A percentile compares a stretch with the other conserved stretches of the same genome.
These are phyloP conservation scores for Laupala kohalensis DNA, from an alignment of 1,140 invertebrate genomes.

Conservation along the genomic window DNA sequence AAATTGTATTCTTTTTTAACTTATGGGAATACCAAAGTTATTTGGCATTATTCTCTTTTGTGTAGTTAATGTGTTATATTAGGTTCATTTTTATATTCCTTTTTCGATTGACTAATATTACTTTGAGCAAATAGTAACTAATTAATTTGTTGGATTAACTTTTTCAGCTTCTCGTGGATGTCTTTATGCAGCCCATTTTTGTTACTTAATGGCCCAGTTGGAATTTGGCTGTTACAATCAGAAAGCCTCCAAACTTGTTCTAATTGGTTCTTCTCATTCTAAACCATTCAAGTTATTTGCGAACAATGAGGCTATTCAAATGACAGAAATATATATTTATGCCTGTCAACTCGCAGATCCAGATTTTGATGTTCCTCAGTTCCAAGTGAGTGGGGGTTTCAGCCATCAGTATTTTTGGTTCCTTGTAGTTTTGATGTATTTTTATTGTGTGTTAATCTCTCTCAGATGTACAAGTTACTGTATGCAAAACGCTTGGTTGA, in stretches of 20 bases:
- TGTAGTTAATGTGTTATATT: too few species aligned
- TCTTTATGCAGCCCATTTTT: conserved; percentile 82
- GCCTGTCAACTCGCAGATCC: conserved; percentile 67
- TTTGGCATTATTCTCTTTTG: too few species aligned
- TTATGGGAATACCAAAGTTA: too few species aligned
- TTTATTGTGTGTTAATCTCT: conserved; percentile 17
- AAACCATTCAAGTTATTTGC: conserved; percentile 54
- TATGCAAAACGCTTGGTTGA: conserved; percentile 59
- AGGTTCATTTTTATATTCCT: too few species aligned
- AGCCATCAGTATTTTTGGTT: not conserved
- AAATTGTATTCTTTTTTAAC: too few species aligned
- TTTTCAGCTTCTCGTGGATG: conserved; percentile 46
- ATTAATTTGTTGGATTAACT: too few species aligned
- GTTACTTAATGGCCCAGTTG: conserved; percentile 78
- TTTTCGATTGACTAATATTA: too few species aligned
- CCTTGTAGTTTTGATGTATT: not conserved
- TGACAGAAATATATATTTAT: conserved; percentile 91
- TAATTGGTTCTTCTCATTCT: conserved; percentile 60
- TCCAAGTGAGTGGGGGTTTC: conserved; percentile 40
- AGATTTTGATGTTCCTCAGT: conserved; percentile 54
- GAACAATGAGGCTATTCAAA: conserved; percentile 72
- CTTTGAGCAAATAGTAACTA: too few species aligned
- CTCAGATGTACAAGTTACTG: conserved; percentile 51
- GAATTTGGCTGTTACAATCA: conserved; percentile 50
- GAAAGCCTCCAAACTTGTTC: conserved; percentile 53